Evolutionary conservation across 1,140 invertebrate species (phyloP), one percentile per base, ranked within the genome.

Genomic region (Pinna nobilis): DNA sequence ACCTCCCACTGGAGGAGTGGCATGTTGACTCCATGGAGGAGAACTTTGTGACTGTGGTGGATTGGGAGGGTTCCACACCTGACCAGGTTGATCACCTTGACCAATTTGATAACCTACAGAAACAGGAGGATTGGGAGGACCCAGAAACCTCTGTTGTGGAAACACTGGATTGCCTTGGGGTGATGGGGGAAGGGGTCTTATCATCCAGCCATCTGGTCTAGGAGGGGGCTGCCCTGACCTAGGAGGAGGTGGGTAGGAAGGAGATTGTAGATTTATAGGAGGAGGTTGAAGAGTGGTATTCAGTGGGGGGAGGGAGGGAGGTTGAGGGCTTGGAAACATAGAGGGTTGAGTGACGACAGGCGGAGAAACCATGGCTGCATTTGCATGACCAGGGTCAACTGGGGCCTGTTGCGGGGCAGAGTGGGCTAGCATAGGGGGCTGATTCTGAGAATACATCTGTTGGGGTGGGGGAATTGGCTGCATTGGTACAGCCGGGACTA

Each of bases 131-230:
- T 59, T 59, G 11, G 55, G 55, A 15, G 41, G 41, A 25, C 33
- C 13, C 15, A 39, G 28, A 33, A 49, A 61, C 33, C 25, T 37
- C 18, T 60, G 53, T 6, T 18, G 41, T 11, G 41, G 53, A 25
- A 57, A 30, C 51, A 55, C 35, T 30, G 20, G 67, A 55, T 49
- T 41, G 39, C 20, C 20, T 51, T 18, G 11, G 53, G 53, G n/a
- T 41, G 0, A 76, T 57, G 70, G 75, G n/a, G n/a, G n/a, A 20
- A 33, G 55, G 28, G 55, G 55, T 33, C 30, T 15, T 35, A n/a
- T 75, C 70, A 74, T 75, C 59, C 33, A 59, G 32, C 53, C 28
- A 39, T 69, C 47, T 51, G 59, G 25, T 30, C 20, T 51, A 25
- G 55, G 18, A 23, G 30, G 11, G 9, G 35, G 49, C 23, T 59